Percentiles rank a stretch among this genome's conserved stretches.
Evolutionary conservation across 2,888 invertebrate species (phyloP).

Genomic region (Brachylomia viminalis): DNA sequence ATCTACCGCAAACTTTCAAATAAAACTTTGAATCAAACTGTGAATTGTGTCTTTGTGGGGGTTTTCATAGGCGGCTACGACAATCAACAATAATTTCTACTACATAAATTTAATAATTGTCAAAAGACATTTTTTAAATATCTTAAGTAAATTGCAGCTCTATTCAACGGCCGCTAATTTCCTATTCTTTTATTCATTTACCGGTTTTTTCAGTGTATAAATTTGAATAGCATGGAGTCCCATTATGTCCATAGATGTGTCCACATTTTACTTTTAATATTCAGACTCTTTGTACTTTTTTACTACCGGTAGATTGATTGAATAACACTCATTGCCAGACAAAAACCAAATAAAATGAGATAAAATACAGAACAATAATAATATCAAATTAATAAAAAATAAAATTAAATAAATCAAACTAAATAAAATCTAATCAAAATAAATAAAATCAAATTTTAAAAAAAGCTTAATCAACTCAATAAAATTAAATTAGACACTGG

Average conservation of each 20-base stretch:
- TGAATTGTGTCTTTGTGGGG: neutral
- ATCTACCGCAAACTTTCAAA: neutral
- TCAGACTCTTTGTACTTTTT: neutral
- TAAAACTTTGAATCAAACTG: neutral
- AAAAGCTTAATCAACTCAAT: no score
- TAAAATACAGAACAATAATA: no score
- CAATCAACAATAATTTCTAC: slow-evolving; percentile 22
- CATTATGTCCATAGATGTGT: neutral
- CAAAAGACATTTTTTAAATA: no score
- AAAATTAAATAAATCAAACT: no score
- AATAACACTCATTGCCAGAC: no score
- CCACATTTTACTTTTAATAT: neutral
- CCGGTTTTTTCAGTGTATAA: slow-evolving; percentile 2
- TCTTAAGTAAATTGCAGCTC: slow-evolving; percentile 49
- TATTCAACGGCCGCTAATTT: slow-evolving; percentile 38
- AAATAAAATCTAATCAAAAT: no score
- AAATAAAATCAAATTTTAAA: no score
- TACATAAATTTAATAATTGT: no score
- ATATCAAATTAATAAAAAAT: no score
- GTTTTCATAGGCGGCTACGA: neutral
- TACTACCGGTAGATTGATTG: neutral
- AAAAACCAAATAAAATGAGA: no score
- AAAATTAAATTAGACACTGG: no score
- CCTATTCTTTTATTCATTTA: slow-evolving; percentile 34
- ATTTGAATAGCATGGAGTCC: slow-evolving; percentile 7